Percentiles rank a stretch among this genome's conserved stretches.
These are phyloP conservation scores for Aproaerema taeniolella DNA, from an alignment of 2,888 invertebrate species.

Conservation along the genomic window DNA sequence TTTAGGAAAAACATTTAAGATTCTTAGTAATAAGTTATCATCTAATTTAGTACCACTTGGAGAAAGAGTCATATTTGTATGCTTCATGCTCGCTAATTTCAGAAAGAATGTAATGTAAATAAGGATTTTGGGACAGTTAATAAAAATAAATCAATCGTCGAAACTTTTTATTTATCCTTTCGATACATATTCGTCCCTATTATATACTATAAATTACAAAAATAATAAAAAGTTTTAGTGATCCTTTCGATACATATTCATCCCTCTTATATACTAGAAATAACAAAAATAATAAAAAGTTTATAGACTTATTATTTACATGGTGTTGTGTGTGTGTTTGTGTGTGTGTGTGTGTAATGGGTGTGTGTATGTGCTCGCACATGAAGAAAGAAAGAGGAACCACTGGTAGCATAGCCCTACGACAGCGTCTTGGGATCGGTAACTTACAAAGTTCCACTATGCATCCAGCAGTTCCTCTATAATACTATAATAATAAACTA, in stretches of 20 bases:
- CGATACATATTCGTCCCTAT: too few relatives aligned
- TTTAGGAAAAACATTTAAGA: neutral
- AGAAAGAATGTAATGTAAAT: neutral
- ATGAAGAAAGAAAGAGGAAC: too few relatives aligned
- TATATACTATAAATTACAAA: neutral
- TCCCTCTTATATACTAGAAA: neutral
- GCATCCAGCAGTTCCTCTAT: too few relatives aligned
- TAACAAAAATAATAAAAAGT: neutral
- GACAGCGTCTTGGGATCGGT: too few relatives aligned
- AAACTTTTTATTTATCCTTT: too few relatives aligned
- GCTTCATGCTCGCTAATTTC: neutral
- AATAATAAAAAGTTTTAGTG: too few relatives aligned
- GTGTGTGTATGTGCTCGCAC: too few relatives aligned
- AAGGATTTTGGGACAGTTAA: neutral
- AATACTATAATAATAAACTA: neutral
- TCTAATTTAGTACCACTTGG: neutral
- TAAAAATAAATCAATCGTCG: neutral
- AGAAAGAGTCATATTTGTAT: constrained; percentile 1
- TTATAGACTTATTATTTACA: neutral
- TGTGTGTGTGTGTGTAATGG: too few relatives aligned
- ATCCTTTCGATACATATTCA: too few relatives aligned
- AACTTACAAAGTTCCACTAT: neutral
- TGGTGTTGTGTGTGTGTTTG: too few relatives aligned
- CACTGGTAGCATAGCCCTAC: too few relatives aligned
- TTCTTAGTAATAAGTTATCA: constrained; percentile 2